Conservation (phyloP, 2,113 vertebrate genomes). For the Clarias macrocephalus region DNA sequence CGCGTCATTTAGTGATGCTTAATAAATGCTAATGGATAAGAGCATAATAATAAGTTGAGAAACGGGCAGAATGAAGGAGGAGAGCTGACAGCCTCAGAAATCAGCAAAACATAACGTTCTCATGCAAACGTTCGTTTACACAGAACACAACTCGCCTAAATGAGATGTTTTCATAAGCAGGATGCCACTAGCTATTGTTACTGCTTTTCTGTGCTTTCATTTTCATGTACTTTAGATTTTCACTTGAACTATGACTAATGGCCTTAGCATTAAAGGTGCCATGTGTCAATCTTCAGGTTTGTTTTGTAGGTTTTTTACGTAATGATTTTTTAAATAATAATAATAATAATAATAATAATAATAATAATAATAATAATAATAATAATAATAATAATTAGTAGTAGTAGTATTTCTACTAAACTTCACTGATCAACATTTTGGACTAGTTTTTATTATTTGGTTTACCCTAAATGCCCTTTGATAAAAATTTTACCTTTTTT, state of each 20-base stretch:
- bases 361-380: too few relatives aligned
- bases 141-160: background rate
- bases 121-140: background rate
- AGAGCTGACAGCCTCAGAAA: background rate
- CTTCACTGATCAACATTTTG: background rate
- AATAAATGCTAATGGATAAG: too few relatives aligned
- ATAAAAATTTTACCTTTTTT: background rate
- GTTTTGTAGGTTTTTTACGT: too few relatives aligned
- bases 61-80: background rate
- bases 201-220: background rate
- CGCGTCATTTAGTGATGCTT: background rate
- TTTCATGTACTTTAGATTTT: background rate
- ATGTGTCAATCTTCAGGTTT: too few relatives aligned
- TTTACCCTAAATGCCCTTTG: background rate
- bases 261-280: background rate
- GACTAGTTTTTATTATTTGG: too few relatives aligned
- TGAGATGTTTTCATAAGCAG: background rate
- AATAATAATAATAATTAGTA: too few relatives aligned
- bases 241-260: background rate
- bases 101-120: background rate
- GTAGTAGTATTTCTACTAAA: background rate
- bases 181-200: background rate
- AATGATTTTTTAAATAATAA: too few relatives aligned
- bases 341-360: too few relatives aligned
- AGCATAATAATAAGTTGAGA: background rate